A percentile compares a stretch with the other conserved stretches of the same genome.
Evolutionary conservation across 2,888 invertebrate genomes (phyloP).

Genomic region (Teinopalpus imperialis): DNA sequence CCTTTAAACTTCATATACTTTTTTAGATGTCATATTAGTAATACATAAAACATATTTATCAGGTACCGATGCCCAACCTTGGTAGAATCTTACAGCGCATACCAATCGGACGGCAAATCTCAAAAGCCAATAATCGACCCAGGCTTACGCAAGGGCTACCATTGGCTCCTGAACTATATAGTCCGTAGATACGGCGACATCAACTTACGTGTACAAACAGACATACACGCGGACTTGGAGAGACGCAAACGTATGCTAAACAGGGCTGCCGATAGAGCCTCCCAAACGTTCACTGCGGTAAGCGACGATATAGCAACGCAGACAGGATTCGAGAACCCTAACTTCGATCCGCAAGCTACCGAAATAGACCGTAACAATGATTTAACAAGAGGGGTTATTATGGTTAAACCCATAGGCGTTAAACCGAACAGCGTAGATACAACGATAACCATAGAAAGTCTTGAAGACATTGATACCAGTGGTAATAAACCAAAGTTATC

Average conservation of each 20-base stretch:
- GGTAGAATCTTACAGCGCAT: conserved; percentile 88
- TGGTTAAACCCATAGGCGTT: conserved; percentile 60
- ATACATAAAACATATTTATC: conserved; percentile 26
- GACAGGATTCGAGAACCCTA: conserved; percentile 76
- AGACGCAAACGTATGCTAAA: conserved; percentile 65
- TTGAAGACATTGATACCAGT: conserved; percentile 50
- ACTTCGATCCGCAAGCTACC: conserved; percentile 50
- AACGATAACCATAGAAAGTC: conserved; percentile 67
- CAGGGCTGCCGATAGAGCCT: conserved; percentile 56
- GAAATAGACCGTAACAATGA: conserved; percentile 37
- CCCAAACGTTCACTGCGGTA: conserved; percentile 52
- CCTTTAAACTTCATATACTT: no score
- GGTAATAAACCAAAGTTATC: conserved; percentile 64
- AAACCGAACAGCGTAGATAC: conserved; percentile 60
- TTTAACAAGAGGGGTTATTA: conserved; percentile 51
- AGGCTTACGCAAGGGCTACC: conserved; percentile 85
- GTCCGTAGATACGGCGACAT: conserved; percentile 84
- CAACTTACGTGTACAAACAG: conserved; percentile 85
- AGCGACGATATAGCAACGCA: conserved; percentile 69
- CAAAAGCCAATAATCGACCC: conserved; percentile 83
- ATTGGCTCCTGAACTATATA: conserved; percentile 88
- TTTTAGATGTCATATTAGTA: no score
- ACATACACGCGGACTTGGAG: conserved; percentile 78
- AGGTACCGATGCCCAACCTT: conserved; percentile 89
- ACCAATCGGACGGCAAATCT: conserved; percentile 42